Evolutionary conservation across 2,113 vertebrate species (phyloP), one percentile per base, ranked within the genome.

Genomic region (Parotia lawesii): DNA sequence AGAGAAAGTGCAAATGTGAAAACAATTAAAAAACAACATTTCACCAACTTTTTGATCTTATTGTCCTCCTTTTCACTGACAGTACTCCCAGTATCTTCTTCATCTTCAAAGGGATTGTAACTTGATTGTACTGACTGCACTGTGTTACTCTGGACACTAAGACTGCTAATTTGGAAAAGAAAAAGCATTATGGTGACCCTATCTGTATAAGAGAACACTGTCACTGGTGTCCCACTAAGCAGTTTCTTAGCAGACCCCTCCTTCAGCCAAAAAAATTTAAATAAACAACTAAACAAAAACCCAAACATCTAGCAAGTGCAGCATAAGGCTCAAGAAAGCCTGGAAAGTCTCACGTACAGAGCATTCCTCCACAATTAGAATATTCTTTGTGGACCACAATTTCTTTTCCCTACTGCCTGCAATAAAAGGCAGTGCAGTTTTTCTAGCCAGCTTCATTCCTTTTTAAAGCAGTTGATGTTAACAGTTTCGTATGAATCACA

Each of bases 11-110:
- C 73, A 87, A 92, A 90, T 72, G 91, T 53, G 82, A 66, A 94
- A 95, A 92, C 92, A 94, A 85, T 95, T 94, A 58, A 92, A 91
- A 94, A 96, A 95, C 67, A 84, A 92, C 94, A 93, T 97, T 98
- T 99, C 99, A 99, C 99, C 98, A 99, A 99, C 99, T 97, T 99
- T 99, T 99, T 99, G 96, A 97, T 94, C 97, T 98, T 97, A 97
- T 97, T 98, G 98, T 99, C 98, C 96, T 99, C 98, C 98, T 98
- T 99, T 94, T 98, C 98, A 98, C 96, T 98, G 97, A 98, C 97
- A 96, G 98, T 98, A 97, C 98, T 98, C 98, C 97, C 98, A 90
- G 98, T 98, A 98, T 98, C 97, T 91, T 98, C 98, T 96, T 99
- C 99, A 5, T 99, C 99, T 89, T 99, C 99, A 95, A 99, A 99